Evolutionary conservation across 2,113 vertebrate species (phyloP), one percentile per base, ranked within the genome.

Genomic region (zebrafish (Danio rerio)): DNA sequence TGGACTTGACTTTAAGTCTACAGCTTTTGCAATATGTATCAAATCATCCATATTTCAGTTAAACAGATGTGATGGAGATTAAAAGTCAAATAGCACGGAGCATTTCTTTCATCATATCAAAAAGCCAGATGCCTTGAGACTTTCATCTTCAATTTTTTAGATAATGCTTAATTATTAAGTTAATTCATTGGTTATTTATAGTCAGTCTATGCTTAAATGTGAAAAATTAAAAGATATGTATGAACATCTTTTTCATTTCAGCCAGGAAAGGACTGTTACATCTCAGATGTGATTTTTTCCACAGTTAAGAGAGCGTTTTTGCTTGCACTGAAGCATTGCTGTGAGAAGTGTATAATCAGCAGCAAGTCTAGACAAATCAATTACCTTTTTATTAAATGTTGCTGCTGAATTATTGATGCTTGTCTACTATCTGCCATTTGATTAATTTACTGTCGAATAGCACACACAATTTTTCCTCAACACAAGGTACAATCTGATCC

Each of bases 11-110:
- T 18, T 68, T 18, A 42, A 68, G 5, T 42, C 16, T 47, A 45
- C 65, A 68, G 9, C n/a, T 43, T 6, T 69, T 56, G 63, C 10
- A 45, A 63, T 21, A 77, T 78, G 11, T 65, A 52, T 78, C 7
- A 0, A 50, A n/a, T 68, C 12, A 79, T 55, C 65, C 43, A 47
- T 68, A 68, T 68, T n/a, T 40, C 2, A 73, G 13, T 56, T 55
- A 42, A 55, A 42, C 16, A 45, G 72, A 45, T 0, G 3, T 58
- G 40, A 43, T 45, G 56, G 31, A 56, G 9, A 43, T 56, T 56
- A 43, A 42, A 56, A 43, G 9, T 42, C 31, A 56, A 74, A 43
- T n/a, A 42, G 52, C 50, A 40, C 6, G n/a, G 63, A 56, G 56
- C 9, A 74, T 56, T 11, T 42, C 15, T 74, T 74, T 73, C 21